Evolutionary conservation across 2,113 vertebrate species (phyloP), one percentile per base, ranked within the genome.

Genomic region (Ophiodon elongatus): DNA sequence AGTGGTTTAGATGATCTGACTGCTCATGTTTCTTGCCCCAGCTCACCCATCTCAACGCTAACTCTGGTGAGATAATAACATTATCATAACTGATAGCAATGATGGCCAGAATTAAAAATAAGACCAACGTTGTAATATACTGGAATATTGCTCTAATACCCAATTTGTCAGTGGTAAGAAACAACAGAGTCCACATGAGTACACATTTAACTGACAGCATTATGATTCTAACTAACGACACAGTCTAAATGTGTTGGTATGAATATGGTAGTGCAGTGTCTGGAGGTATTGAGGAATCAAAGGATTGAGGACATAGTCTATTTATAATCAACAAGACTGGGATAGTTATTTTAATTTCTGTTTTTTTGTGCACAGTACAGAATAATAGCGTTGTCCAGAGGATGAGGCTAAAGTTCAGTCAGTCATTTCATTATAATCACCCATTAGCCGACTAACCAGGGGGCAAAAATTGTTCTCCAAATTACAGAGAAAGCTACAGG

Each of bases 381-480:
- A 79, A 75, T 59, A 45, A 75, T 15, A 25, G 1, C 33, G 67
- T 73, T 73, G 37, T 82, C 47, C 76, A 68, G 67, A 73, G 43
- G 35, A 66, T 43, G 17, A 67, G 56, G 56, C 27, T 69, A 45
- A 86, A 75, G 85, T 75, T 66, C 78, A 91, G 27, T 72, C 86
- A 85, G 68, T 84, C 83, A 82, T 91, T 75, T 80, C 67, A 93
- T 89, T 92, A 89, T 91, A 91, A 95, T 92, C 73, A 86, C 86
- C 87, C 91, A 93, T 94, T 89, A 94, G 81, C 66, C 43, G 62
- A 64, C 86, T 76, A 84, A 80, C 88, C 70, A 79, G 75, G 29
- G 83, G 83, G 64, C 80, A 73, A 77, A 79, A 25, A 59, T 41
- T 54, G 43, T 65, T 78, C 69, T 87, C 76, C 67, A 45, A 88